Evolutionary conservation across 2,888 invertebrate species (phyloP), one percentile per base, ranked within the genome.

Genomic region (Brachylomia viminalis): DNA sequence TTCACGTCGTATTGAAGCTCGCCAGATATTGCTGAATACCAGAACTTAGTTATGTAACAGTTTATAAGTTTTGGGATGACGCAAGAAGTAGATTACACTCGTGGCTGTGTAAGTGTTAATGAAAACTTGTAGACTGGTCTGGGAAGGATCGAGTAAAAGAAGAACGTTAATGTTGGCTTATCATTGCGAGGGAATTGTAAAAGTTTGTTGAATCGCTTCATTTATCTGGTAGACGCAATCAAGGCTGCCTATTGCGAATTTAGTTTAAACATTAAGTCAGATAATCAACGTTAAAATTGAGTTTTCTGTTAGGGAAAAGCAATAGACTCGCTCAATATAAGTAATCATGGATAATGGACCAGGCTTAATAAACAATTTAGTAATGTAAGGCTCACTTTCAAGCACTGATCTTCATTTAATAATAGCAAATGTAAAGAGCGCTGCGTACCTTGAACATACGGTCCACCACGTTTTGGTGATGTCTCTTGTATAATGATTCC

Each of bases 1-100:
- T 88, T 82, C 73, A 58, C 70, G 72, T 72, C 80, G 77, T 75
- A 81, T 87, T 85, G 70, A 81, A 66, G 75, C 61, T 67, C 61
- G 62, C 69, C 72, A 79, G 86, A 79, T 80, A 76, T 79, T 75
- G 72, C 49, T 75, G 74, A 87, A 77, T 72, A 69, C 67, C 66
- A 72, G 33, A 76, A 69, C 75, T 82, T 78, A 45, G 71, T 74
- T 64, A 70, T 70, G 68, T 56, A 61, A 62, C 73, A 74, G 56
- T 78, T 76, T 59, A 61, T 69, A 85, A 82, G 52, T 87, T 85
- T 81, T 23, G 49, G 73, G 82, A 67, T 54, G 62, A 59, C 59
- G 72, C 77, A 69, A 81, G 77, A 68, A 74, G 54, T 65, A 76
- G 66, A 72, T 82, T 82, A 72, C 58, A 71, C 13, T 67, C 30